phyloP scores from a whole-genome alignment of 2,888 invertebrate species.

The Ephialtes manifestator region DNA sequence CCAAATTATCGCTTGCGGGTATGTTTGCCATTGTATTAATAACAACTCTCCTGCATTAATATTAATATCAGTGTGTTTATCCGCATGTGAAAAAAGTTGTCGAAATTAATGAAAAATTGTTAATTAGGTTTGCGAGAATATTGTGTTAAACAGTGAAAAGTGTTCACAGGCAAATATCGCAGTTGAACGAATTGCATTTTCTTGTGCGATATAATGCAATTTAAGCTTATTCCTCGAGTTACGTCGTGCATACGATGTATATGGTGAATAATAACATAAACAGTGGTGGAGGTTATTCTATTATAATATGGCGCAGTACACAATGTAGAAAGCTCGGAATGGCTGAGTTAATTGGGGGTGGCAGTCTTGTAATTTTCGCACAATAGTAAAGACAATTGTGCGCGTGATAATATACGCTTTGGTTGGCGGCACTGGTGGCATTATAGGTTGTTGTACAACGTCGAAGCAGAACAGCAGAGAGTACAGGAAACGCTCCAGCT shows the following conservation, averaged over 20 bases:
- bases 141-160: neutral
- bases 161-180: neutral
- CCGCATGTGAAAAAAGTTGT: neutral
- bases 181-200: neutral
- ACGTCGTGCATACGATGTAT: too few relatives aligned
- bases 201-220: conserved; percentile 14
- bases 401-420: conserved; percentile 46
- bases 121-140: too few relatives aligned
- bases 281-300: conserved; percentile 14
- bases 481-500: conserved; percentile 37
- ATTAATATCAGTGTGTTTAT: neutral
- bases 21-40: too few relatives aligned
- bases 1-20: too few relatives aligned
- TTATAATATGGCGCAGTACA: conserved; percentile 1
- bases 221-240: conserved; percentile 15
- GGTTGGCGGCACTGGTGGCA: conserved; percentile 6
- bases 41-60: too few relatives aligned
- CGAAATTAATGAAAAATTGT: too few relatives aligned
- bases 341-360: conserved; percentile 49
- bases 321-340: neutral
- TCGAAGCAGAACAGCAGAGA: conserved; percentile 19
- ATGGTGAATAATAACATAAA: conserved; percentile 30
- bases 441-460: conserved; percentile 48
- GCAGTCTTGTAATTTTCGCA: conserved; percentile 57
- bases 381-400: conserved; percentile 55